Percentiles rank a stretch among this genome's conserved stretches.
phyloP scores from a whole-genome alignment of 2,888 invertebrate genomes.

The Hermodice carunculata region DNA sequence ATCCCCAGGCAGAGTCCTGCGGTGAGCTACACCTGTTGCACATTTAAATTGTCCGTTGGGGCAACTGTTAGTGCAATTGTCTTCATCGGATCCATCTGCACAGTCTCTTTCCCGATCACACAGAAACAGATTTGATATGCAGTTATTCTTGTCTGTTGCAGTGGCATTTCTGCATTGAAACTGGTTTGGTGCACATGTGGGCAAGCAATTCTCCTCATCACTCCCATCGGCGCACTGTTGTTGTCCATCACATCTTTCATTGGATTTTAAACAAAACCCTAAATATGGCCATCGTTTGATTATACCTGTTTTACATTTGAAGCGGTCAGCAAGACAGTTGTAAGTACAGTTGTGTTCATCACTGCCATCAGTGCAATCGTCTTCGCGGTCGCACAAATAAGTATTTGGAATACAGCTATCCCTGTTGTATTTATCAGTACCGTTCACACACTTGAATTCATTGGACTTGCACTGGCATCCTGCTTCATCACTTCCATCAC shows the following conservation, averaged over 20 bases:
- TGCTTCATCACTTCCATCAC: slow-evolving; percentile 15
- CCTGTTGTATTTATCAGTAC: slow-evolving; percentile 20
- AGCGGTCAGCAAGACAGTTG: not conserved
- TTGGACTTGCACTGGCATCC: slow-evolving; percentile 21
- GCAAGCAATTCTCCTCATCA: slow-evolving; percentile 25
- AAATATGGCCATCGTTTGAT: not conserved
- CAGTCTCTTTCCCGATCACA: slow-evolving; percentile 28
- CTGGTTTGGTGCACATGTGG: slow-evolving; percentile 11
- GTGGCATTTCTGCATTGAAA: slow-evolving; percentile 18
- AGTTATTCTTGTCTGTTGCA: slow-evolving; percentile 11
- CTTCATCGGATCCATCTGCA: slow-evolving; percentile 25
- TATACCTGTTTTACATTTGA: not conserved
- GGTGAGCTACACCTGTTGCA: slow-evolving; percentile 1
- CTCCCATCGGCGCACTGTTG: slow-evolving; percentile 24
- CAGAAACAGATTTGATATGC: not conserved
- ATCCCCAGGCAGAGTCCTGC: slow-evolving; percentile 18
- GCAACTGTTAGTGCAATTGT: slow-evolving; percentile 16
- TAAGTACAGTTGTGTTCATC: slow-evolving; percentile 31
- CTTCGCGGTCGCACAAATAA: slow-evolving; percentile 29
- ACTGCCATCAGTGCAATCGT: slow-evolving; percentile 33
- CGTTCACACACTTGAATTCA: slow-evolving; percentile 33
- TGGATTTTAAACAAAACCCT: slow-evolving; percentile 12
- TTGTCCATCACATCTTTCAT: slow-evolving; percentile 14
- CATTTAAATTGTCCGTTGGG: slow-evolving; percentile 15
- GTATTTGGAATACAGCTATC: slow-evolving; percentile 23